Conservation (phyloP, 2,797 vertebrate species). For the Sphenopsis melanotis region DNA sequence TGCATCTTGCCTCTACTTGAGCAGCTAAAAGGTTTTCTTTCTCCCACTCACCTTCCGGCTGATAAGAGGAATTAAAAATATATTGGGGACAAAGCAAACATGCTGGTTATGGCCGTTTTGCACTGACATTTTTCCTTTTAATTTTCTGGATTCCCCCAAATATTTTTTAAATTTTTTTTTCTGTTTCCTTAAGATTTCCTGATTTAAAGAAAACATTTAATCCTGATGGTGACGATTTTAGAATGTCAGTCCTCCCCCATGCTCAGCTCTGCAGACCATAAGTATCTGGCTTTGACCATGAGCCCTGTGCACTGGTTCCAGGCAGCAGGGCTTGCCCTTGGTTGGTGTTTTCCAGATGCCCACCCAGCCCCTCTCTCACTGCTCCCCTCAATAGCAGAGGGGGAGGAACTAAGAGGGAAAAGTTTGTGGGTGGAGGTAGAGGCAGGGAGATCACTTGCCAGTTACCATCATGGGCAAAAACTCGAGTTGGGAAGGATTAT, state of each 20-base stretch:
- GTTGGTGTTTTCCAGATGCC: not conserved
- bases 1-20: not conserved
- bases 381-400: accelerated
- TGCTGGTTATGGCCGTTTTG: not conserved
- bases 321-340: not conserved
- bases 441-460: not conserved
- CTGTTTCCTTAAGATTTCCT: not conserved
- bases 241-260: not conserved
- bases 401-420: not conserved
- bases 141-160: not conserved
- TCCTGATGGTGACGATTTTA: not conserved
- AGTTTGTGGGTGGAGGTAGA: not conserved
- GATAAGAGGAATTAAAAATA: not conserved
- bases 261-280: not conserved
- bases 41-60: not conserved
- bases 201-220: not conserved
- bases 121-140: not conserved
- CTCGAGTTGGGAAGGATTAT: not conserved
- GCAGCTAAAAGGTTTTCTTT: not conserved
- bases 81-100: not conserved
- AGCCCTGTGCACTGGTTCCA: not conserved
- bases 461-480: not conserved
- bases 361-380: not conserved
- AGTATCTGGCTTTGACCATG: not conserved
- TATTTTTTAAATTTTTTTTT: not conserved